Base-by-base conservation (phyloP, 2,888 invertebrate genomes). In the Callinectes sapidus region DNA sequence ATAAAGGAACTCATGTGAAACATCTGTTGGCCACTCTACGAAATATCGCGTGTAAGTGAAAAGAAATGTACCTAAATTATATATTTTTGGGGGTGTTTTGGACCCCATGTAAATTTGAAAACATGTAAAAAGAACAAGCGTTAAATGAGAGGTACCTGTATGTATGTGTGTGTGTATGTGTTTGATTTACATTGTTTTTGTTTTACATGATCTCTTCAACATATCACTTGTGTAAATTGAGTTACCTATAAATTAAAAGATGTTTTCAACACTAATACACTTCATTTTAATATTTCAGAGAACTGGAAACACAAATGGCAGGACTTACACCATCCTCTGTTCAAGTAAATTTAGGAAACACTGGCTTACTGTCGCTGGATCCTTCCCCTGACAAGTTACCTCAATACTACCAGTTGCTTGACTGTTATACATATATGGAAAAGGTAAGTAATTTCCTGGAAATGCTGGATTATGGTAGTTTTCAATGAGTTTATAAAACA, bases 391-490 rank as follows among this genome's bases (percentile, higher is more conserved):
- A 99, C 95, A 97, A 98, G 86, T 98, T 98, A 95, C 97, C 98
- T 8, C 96, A 98, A 18, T 99, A 99, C 95, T 97, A 97, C 0
- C 98, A 98, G 95, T 96, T 98, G 55, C 98, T 98, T 0, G 98
- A 98, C 95, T 98, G 98, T 95, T 98, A 98, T 95, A 98, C 98
- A 96, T 98, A 98, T 98, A 98, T 98, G 6, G 98, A 98, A 95
- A 98, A 98, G 96, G 97, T 97, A 93, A 97, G 98, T 77, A 54
- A 77, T 32, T 32, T n/a, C 48, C 6, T 54, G 8, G 32, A 18
- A 32, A 32, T 89, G 61, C 8, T 89, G n/a, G 42, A 35, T 18
- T 39, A 89, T 6, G 10, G 23, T 71, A 28, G 13, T 71, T 2
- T 28, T 23, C 28, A 71, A 71, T n/a, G 28, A 71, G 28, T 28